Percentiles rank a stretch among this genome's conserved stretches.
These are phyloP conservation scores for Mesoligia furuncula DNA, from an alignment of 2,888 invertebrate species.

Conservation along the genomic window DNA sequence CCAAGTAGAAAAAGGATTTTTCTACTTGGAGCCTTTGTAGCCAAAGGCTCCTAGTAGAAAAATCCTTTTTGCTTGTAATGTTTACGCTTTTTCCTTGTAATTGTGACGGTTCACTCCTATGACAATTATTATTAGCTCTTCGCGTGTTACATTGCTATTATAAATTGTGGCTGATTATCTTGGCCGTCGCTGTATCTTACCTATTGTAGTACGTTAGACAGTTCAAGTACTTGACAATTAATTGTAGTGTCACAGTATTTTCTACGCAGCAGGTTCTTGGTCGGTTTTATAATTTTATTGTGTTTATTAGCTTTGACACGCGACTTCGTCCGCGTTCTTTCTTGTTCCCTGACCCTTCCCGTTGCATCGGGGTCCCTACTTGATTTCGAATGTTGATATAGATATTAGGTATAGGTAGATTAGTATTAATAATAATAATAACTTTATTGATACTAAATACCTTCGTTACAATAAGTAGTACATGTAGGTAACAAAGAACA, in stretches of 20 bases:
- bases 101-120: constrained; percentile 74
- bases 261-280: constrained; percentile 12
- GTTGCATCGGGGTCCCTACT: too few species aligned
- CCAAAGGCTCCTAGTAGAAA: constrained; percentile 64
- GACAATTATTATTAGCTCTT: constrained; percentile 73
- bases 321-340: not conserved
- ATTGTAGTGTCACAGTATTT: constrained; percentile 28
- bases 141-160: constrained; percentile 71
- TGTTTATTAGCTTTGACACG: not conserved
- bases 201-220: constrained; percentile 25
- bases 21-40: too few species aligned
- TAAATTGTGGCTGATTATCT: constrained; percentile 57
- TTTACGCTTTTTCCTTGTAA: constrained; percentile 72
- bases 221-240: constrained; percentile 25
- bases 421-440: too few species aligned
- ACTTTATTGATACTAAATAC: too few species aligned
- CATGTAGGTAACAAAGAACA: too few species aligned
- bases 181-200: constrained; percentile 24
- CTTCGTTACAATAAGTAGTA: too few species aligned
- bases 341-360: too few species aligned
- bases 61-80: constrained; percentile 67
- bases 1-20: constrained; percentile 68
- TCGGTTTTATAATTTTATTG: constrained; percentile 15
- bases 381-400: too few species aligned
- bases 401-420: too few species aligned